Conservation (phyloP, 2,113 vertebrate genomes). For the Crocuta crocuta region DNA sequence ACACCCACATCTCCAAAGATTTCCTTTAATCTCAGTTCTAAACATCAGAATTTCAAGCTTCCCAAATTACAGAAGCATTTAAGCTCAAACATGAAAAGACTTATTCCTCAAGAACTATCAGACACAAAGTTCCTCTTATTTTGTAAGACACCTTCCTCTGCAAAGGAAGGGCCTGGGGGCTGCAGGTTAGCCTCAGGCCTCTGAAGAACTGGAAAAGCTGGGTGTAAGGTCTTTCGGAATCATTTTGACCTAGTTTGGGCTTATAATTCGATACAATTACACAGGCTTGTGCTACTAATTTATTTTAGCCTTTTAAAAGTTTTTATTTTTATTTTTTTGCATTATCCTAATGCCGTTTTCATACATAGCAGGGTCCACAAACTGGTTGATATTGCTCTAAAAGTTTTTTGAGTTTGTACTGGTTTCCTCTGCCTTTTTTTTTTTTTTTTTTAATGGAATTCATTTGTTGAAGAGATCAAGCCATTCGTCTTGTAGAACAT, state of each 20-base stretch:
- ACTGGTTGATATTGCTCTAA: background rate
- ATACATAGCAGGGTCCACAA: background rate
- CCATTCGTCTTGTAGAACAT: background rate
- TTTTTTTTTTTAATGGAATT: background rate
- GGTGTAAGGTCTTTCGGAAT: background rate
- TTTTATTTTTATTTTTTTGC: background rate
- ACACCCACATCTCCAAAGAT: background rate
- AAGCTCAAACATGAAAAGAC: background rate
- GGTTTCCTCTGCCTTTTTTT: background rate
- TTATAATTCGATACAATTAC: background rate
- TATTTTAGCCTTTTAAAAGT: background rate
- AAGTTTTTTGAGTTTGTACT: background rate
- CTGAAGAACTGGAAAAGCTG: background rate
- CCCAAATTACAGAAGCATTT: background rate
- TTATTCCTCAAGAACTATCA: background rate
- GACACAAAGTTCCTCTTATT: background rate
- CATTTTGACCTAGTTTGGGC: background rate
- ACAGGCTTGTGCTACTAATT: background rate
- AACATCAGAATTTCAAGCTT: background rate
- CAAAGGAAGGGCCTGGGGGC: background rate
- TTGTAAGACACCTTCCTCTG: background rate
- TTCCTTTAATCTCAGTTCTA: background rate
- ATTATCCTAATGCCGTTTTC: background rate
- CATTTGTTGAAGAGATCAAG: background rate
- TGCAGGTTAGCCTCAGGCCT: background rate